These are phyloP conservation scores for Semicossyphus pulcher DNA, from an alignment of 2,113 vertebrate genomes.

Conservation along the genomic window DNA sequence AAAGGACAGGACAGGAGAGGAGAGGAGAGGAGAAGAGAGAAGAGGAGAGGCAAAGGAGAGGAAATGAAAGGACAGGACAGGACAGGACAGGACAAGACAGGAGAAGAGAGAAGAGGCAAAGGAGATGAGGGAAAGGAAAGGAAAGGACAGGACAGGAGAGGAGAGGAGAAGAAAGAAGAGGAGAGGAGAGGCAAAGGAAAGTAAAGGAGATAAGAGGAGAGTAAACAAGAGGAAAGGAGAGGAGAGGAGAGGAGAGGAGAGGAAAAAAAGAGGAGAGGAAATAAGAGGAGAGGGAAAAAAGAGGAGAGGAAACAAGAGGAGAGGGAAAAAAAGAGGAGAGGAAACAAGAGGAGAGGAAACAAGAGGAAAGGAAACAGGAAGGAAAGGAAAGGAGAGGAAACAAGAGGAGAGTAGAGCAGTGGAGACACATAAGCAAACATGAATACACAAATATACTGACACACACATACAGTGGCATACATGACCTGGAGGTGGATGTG, in stretches of 20 bases:
- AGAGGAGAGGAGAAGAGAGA: not conserved
- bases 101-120: not conserved
- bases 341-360: not conserved
- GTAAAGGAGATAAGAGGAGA: too few relatives aligned
- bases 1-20: not conserved
- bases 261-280: not conserved
- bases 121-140: not conserved
- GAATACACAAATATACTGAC: constrained; percentile 38
- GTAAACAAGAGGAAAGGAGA: not conserved
- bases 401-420: constrained; percentile 1
- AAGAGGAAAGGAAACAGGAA: not conserved
- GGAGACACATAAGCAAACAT: constrained; percentile 40
- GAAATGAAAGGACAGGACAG: not conserved
- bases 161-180: constrained; percentile 1
- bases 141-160: constrained; percentile 5
- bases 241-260: not conserved
- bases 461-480: constrained; percentile 48
- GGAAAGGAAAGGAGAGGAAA: not conserved
- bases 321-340: too few relatives aligned
- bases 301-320: constrained; percentile 7
- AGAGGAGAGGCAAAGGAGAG: not conserved
- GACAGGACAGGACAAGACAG: not conserved
- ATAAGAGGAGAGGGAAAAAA: not conserved
- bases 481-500: constrained; percentile 75
- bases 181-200: not conserved